Base-by-base conservation (phyloP, 1,140 invertebrate genomes). In the Oncopeltus fasciatus region DNA sequence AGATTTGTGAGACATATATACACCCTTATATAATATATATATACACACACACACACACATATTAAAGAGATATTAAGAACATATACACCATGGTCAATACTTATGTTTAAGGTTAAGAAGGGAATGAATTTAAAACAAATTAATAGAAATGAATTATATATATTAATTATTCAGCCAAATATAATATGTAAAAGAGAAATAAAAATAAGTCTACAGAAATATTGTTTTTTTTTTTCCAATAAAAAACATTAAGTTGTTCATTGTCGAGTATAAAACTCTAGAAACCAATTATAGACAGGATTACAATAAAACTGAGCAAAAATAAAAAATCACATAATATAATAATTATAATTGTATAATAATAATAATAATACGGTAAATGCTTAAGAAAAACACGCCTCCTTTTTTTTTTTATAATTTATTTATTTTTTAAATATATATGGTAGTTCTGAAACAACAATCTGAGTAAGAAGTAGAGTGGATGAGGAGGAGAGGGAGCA, bases 151-250 rank as follows among this genome's bases (percentile, higher is more conserved):
- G 57, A 59, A 59, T 38, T 59, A 20, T 59, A 62, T 62, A 62
- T 61, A 61, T n/a, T n/a, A n/a, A n/a, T 62, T 57, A 58, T 58
- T 58, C 28, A 62, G 33, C 53, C 61, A 57, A 53, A 53, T 53
- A 44, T 31, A 62, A 62, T 57, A 47, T 62, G 61, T 43, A 62
- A 57, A 62, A 57, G 53, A 57, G 46, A 53, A 53, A 53, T 53
- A 53, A 53, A 62, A 62, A 62, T 62, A 62, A 46, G 57, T 57
- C 61, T 62, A 62, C 61, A 57, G 61, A 62, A 62, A 57, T 33
- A 29, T 61, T 49, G 29, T 53, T 29, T 29, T 28, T 20, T 43
- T 43, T 43, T 57, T 43, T 44, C 20, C 53, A 46, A 28, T 57
- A 49, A 33, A 61, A 61, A 47, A 61, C 28, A 43, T 61, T 61